A percentile compares a stretch with the other conserved stretches of the same genome.
Conservation (phyloP, 2,797 vertebrate species). For the Danio choprae region DNA sequence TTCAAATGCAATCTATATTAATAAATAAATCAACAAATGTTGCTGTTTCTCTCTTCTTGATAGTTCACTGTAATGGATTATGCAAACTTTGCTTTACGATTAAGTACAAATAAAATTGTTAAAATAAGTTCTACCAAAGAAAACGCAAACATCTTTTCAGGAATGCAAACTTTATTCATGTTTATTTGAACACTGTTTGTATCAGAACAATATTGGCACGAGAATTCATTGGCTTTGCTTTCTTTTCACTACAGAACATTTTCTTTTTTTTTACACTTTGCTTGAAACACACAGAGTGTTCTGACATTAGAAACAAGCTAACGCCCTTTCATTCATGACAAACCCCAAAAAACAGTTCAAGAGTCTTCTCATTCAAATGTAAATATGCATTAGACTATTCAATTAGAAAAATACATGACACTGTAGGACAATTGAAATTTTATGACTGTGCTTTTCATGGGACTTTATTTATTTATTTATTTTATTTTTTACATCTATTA, state of each 20-base stretch:
- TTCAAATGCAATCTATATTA: constrained; percentile 75
- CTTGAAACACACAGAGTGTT: constrained; percentile 70
- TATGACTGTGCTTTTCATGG: constrained; percentile 77
- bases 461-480: not conserved
- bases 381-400: constrained; percentile 65
- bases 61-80: constrained; percentile 8
- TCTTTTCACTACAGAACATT: constrained; percentile 71
- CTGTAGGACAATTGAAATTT: constrained; percentile 73
- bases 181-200: constrained; percentile 72
- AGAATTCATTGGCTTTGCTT: constrained; percentile 65
- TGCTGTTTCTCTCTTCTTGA: constrained; percentile 45
- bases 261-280: constrained; percentile 59
- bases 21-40: constrained; percentile 76
- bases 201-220: constrained; percentile 74
- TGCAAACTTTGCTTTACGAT: constrained; percentile 2
- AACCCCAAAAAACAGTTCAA: constrained; percentile 30
- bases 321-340: constrained; percentile 31
- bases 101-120: constrained; percentile 9
- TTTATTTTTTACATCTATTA: constrained; percentile 72
- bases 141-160: constrained; percentile 30
- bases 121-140: constrained; percentile 21
- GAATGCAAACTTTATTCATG: constrained; percentile 80
- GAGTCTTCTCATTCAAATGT: constrained; percentile 67
- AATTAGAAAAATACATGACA: constrained; percentile 84
- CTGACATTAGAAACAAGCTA: constrained; percentile 30